phyloP scores from a whole-genome alignment of 2,888 invertebrate genomes.

The Drosophila putrida region DNA sequence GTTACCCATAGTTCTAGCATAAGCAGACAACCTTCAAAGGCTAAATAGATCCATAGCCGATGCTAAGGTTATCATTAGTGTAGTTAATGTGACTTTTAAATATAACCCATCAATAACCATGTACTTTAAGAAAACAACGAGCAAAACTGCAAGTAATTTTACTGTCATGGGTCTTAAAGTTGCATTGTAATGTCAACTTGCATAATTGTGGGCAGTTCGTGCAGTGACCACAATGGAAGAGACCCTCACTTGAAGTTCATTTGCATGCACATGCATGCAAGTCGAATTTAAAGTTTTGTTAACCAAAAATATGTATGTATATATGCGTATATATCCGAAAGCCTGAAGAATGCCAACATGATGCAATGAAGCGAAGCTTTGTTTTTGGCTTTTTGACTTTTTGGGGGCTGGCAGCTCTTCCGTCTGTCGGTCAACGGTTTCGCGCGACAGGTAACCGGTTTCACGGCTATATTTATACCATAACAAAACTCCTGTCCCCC shows the following conservation, averaged over 20 bases:
- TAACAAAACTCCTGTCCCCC: slow-evolving; percentile 7
- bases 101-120: slow-evolving; percentile 12
- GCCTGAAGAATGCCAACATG: slow-evolving; percentile 38
- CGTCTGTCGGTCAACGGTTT: slow-evolving; percentile 55
- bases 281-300: slow-evolving; percentile 13
- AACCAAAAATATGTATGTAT: not conserved
- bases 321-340: slow-evolving; percentile 4
- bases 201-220: slow-evolving; percentile 39
- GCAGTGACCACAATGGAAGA: slow-evolving; percentile 21
- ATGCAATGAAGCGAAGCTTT: slow-evolving; percentile 58
- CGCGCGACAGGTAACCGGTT: slow-evolving; percentile 60
- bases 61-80: slow-evolving; percentile 16
- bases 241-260: slow-evolving; percentile 33
- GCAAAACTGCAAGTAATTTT: slow-evolving; percentile 12
- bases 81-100: slow-evolving; percentile 1
- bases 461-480: slow-evolving; percentile 24
- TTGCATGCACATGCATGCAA: slow-evolving; percentile 23
- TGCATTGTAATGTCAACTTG: slow-evolving; percentile 42
- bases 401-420: slow-evolving; percentile 21
- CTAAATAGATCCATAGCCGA: not conserved
- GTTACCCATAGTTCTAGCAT: not conserved
- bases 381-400: slow-evolving; percentile 5
- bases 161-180: slow-evolving; percentile 5
- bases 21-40: not conserved
- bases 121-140: slow-evolving; percentile 18